A percentile compares a stretch with the other conserved stretches of the same genome.
phyloP scores from a whole-genome alignment of 2,797 vertebrate species.

The Catostomus latipinnis region DNA sequence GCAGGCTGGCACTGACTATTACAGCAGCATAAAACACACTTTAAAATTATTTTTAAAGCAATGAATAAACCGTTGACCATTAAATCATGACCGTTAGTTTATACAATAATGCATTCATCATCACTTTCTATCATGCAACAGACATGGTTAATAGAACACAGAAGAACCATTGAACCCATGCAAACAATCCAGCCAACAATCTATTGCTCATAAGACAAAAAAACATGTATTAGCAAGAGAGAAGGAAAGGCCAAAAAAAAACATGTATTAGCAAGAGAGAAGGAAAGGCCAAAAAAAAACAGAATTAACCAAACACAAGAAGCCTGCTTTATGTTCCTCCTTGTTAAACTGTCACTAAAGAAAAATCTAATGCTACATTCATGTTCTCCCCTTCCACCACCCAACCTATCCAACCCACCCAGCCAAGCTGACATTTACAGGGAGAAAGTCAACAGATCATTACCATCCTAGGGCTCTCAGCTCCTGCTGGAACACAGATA shows the following conservation, averaged over 20 bases:
- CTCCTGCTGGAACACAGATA: not conserved
- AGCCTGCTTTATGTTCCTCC: conserved; percentile 17
- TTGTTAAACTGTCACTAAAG: conserved; percentile 25
- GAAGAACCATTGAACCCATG: not conserved
- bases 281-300: not conserved
- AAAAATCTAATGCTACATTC: conserved; percentile 40
- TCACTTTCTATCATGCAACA: conserved; percentile 8
- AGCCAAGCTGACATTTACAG: conserved; percentile 51
- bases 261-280: too few species aligned
- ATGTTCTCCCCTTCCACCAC: conserved; percentile 16
- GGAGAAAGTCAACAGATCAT: conserved; percentile 43
- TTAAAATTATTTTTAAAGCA: conserved; percentile 19
- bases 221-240: conserved; percentile 9
- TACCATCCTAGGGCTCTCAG: conserved; percentile 7
- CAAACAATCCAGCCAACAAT: conserved; percentile 2
- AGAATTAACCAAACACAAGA: conserved; percentile 34
- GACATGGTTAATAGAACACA: conserved; percentile 19
- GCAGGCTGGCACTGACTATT: not conserved
- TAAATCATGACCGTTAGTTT: conserved; percentile 1
- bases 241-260: conserved; percentile 2
- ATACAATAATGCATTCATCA: conserved; percentile 26
- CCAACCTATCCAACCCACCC: not conserved
- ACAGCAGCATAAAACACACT: not conserved
- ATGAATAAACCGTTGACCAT: not conserved
- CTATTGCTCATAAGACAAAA: conserved; percentile 21